phyloP scores from a whole-genome alignment of 1,140 invertebrate genomes.

The Metopolophium dirhodum region DNA sequence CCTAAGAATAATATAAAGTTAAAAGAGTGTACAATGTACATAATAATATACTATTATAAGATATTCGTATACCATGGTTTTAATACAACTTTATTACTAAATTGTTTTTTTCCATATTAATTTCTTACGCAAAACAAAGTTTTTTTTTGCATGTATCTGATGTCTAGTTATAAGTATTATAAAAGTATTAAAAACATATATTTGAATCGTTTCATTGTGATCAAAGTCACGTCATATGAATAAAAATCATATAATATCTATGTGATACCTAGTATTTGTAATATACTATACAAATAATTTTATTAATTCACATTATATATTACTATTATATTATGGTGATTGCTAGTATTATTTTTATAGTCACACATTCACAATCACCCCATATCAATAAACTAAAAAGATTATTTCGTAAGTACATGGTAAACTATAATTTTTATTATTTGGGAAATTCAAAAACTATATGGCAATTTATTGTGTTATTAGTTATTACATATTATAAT shows the following conservation, averaged over 20 bases:
- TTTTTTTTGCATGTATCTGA: background rate
- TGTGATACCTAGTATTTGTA: no score
- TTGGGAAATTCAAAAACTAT: background rate
- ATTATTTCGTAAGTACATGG: background rate
- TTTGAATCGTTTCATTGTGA: background rate
- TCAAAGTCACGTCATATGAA: background rate
- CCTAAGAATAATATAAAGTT: background rate
- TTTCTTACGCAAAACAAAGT: background rate
- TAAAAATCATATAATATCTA: background rate
- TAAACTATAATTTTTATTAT: no score
- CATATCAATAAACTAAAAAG: background rate
- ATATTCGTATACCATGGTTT: background rate
- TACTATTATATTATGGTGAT: background rate
- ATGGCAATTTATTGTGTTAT: background rate
- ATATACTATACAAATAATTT: no score
- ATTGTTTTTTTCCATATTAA: no score
- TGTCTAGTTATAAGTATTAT: no score
- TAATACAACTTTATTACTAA: no score
- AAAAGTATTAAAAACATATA: background rate
- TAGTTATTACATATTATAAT: background rate
- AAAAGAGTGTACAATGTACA: background rate
- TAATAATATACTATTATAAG: background rate
- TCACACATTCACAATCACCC: background rate
- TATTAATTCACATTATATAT: background rate
- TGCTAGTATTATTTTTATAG: background rate